Conservation (phyloP, 2,797 vertebrate genomes). For the Anguilla marmorata region DNA sequence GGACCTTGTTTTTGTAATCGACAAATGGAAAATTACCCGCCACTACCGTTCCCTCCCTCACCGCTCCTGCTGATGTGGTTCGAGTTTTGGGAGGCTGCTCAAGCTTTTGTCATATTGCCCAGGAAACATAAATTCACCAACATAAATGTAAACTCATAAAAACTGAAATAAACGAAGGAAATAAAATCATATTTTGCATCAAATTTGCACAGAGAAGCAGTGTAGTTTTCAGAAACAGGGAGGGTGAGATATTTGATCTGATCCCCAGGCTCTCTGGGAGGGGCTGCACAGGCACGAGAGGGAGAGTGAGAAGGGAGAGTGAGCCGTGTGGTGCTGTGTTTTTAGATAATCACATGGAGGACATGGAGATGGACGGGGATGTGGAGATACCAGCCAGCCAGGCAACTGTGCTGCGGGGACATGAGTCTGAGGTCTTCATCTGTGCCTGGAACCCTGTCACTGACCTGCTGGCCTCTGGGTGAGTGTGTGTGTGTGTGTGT, state of each 20-base stretch:
- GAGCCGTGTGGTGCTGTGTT: constrained; percentile 6
- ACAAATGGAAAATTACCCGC: neutral
- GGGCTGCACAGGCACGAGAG: neutral
- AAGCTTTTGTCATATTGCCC: neutral
- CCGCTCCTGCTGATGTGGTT: neutral
- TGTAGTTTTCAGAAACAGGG: neutral
- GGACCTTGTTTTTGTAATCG: neutral
- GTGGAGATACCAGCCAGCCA: constrained; percentile 91
- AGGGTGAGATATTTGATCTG: neutral
- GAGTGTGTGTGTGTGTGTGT: constrained; percentile 53
- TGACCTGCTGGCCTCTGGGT: constrained; percentile 94
- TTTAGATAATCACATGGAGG: constrained; percentile 89
- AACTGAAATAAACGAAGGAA: neutral
- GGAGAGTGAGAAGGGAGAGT: neutral
- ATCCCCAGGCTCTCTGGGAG: neutral
- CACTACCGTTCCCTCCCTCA: neutral
- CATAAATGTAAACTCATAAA: neutral
- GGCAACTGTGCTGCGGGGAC: constrained; percentile 91
- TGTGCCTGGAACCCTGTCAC: constrained; percentile 98
- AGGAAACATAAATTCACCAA: neutral
- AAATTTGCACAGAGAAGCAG: neutral
- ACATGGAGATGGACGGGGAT: constrained; percentile 88
- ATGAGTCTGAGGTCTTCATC: constrained; percentile 97
- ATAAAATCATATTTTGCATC: neutral
- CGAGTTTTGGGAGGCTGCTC: neutral